These are phyloP conservation scores for Tachycineta bicolor DNA, from an alignment of 2,113 vertebrate species.

Conservation along the genomic window DNA sequence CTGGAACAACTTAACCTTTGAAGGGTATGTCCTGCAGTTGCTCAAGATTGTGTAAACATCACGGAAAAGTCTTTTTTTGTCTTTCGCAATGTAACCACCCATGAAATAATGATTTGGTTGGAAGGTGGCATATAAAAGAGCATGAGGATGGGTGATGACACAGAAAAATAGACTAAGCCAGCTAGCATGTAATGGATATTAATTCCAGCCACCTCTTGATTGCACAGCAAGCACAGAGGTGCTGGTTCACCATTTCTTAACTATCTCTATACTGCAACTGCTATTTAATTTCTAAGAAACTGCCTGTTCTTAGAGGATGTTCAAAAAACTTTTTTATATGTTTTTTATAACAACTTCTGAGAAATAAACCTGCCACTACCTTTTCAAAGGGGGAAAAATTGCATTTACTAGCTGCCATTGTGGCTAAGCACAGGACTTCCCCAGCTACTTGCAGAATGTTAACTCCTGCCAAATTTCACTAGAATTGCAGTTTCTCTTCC, in stretches of 20 bases:
- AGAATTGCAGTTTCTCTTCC: not conserved
- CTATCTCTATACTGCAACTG: not conserved
- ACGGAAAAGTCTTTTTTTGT: constrained; percentile 60
- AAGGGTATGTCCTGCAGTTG: constrained; percentile 65
- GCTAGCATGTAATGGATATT: not conserved
- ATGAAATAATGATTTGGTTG: constrained; percentile 58
- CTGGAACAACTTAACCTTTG: constrained; percentile 72
- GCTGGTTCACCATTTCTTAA: not conserved
- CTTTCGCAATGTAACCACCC: constrained; percentile 60
- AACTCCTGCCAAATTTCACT: not conserved
- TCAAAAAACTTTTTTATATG: not conserved
- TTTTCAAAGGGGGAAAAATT: not conserved
- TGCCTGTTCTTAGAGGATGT: not conserved
- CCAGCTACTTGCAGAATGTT: not conserved
- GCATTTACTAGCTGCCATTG: not conserved
- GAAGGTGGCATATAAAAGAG: constrained; percentile 31
- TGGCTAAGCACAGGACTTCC: not conserved
- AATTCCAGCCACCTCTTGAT: not conserved
- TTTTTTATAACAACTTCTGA: not conserved
- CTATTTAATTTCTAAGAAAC: not conserved
- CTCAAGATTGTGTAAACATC: constrained; percentile 60
- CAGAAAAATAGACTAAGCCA: constrained; percentile 11
- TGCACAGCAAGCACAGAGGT: not conserved
- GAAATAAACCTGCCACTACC: not conserved
- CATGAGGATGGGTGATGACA: constrained; percentile 7